A percentile compares a stretch with the other conserved stretches of the same genome.
Conservation (phyloP, 2,797 vertebrate genomes). For the Chaetodon trifasciatus region DNA sequence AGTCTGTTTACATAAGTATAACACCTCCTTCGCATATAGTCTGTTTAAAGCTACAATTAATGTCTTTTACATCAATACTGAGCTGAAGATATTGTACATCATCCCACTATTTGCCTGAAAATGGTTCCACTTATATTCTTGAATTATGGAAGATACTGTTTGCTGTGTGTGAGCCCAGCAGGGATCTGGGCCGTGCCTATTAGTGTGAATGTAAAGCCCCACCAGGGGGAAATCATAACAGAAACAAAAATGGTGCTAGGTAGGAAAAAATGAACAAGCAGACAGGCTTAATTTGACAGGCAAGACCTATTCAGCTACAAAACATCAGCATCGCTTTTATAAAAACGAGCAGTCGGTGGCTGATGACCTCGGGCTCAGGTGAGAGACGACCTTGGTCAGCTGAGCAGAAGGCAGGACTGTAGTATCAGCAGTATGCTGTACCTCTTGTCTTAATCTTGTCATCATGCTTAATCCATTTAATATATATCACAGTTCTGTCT, state of each 20-base stretch:
- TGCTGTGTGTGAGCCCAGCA: conserved; percentile 2
- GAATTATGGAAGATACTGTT: neutral
- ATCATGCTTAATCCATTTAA: conserved; percentile 14
- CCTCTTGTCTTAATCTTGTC: conserved; percentile 7
- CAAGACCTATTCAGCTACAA: conserved; percentile 24
- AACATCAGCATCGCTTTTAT: conserved; percentile 15
- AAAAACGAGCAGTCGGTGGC: neutral
- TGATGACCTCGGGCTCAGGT: neutral
- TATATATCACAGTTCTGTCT: neutral
- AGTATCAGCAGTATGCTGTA: neutral
- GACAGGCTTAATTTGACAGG: neutral
- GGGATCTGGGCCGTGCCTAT: neutral
- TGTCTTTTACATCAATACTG: neutral
- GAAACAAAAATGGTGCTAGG: conserved; percentile 20
- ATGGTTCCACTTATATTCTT: conserved; percentile 7
- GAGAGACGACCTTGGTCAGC: conserved; percentile 9
- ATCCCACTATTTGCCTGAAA: conserved; percentile 6
- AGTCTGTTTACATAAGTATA: neutral
- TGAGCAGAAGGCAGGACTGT: neutral
- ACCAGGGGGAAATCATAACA: conserved; percentile 4
- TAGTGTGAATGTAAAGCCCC: conserved; percentile 7
- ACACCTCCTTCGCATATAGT: neutral
- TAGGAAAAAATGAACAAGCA: conserved; percentile 22
- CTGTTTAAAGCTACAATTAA: neutral
- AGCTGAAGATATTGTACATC: neutral